phyloP scores from a whole-genome alignment of 2,113 vertebrate species.

The Chionis minor region DNA sequence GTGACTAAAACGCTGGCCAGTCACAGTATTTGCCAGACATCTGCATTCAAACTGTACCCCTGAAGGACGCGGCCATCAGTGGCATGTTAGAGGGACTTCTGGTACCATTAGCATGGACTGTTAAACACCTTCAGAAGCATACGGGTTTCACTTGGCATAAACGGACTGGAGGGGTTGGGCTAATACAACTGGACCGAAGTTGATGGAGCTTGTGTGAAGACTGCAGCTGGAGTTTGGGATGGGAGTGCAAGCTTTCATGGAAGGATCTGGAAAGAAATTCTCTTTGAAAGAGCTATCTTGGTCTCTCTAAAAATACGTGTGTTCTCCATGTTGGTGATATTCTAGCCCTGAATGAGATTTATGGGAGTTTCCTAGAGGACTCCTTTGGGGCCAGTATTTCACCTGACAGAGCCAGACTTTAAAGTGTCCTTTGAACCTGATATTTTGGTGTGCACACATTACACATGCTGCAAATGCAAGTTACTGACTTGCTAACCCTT shows the following conservation, averaged over 20 bases:
- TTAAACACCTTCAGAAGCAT: background rate
- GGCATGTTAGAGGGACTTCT: background rate
- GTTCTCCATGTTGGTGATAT: conserved; percentile 7
- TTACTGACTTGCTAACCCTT: background rate
- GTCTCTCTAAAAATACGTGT: background rate
- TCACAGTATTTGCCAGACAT: background rate
- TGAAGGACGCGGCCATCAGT: background rate
- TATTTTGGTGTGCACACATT: background rate
- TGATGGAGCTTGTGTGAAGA: background rate
- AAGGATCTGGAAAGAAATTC: conserved; percentile 26
- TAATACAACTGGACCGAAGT: background rate
- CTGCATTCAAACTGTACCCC: conserved; percentile 1
- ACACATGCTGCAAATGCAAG: conserved; percentile 25
- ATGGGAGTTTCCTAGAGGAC: background rate
- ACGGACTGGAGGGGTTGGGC: background rate
- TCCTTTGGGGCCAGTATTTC: conserved; percentile 51
- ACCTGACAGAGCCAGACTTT: background rate
- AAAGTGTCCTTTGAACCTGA: background rate
- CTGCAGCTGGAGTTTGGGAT: background rate
- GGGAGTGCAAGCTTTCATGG: background rate
- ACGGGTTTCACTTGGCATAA: background rate
- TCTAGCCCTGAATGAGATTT: conserved; percentile 38
- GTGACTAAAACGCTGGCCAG: background rate
- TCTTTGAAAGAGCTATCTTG: background rate
- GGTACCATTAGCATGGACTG: background rate